Conservation (phyloP, 2,797 vertebrate species). For the Pseudopleuronectes americanus region DNA sequence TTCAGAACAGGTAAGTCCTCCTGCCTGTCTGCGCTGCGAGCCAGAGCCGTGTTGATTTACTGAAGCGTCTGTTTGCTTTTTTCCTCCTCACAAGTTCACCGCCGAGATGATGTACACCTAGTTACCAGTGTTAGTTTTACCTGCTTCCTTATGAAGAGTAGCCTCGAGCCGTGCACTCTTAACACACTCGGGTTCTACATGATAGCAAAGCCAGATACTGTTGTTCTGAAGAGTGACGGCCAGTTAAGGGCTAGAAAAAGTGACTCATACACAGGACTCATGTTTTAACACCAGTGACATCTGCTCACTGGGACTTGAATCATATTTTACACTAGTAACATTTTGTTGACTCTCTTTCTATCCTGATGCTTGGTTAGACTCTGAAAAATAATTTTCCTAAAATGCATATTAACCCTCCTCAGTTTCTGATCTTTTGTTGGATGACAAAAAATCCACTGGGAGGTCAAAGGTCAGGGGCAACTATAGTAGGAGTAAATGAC, state of each 20-base stretch:
- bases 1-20: constrained; percentile 93
- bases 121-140: neutral
- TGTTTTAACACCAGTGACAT: too few species aligned
- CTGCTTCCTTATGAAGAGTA: constrained; percentile 10
- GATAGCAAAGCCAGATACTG: neutral
- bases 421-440: too few species aligned
- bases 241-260: too few species aligned
- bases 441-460: too few species aligned
- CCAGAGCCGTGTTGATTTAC: constrained; percentile 7
- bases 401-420: too few species aligned
- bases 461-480: too few species aligned
- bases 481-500: too few species aligned
- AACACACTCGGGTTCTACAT: neutral
- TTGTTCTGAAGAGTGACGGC: too few species aligned
- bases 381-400: neutral
- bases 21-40: neutral
- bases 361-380: neutral
- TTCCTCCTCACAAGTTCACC: neutral
- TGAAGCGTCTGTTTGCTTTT: constrained; percentile 22
- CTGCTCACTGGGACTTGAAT: too few species aligned
- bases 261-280: too few species aligned
- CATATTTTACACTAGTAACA: too few species aligned
- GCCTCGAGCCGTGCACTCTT: constrained; percentile 33
- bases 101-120: neutral
- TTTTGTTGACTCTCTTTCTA: neutral